phyloP scores from a whole-genome alignment of 2,113 vertebrate genomes.

The Channa maculata region DNA sequence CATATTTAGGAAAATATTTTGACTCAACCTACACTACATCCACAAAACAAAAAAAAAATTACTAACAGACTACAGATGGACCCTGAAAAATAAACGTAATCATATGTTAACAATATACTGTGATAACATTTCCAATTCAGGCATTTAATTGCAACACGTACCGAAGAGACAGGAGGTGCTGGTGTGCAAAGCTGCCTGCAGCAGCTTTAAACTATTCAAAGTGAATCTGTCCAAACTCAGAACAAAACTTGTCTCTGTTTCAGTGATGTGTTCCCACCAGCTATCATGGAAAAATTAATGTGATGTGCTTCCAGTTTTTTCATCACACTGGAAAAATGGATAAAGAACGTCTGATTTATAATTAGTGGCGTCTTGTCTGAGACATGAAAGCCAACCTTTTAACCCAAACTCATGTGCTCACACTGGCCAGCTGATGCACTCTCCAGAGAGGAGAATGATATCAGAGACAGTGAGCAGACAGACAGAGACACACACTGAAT shows the following conservation, averaged over 20 bases:
- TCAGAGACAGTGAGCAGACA: slow-evolving; percentile 41
- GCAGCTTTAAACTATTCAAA: neutral
- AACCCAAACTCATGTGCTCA: neutral
- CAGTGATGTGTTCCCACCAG: neutral
- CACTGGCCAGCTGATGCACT: neutral
- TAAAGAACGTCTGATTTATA: neutral
- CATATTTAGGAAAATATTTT: too few species aligned
- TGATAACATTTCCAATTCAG: too few species aligned
- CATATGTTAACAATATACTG: too few species aligned
- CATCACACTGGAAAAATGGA: neutral
- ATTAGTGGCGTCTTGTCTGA: neutral
- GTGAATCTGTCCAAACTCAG: neutral
- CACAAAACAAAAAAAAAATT: too few species aligned
- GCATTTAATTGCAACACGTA: too few species aligned
- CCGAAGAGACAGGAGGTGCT: neutral
- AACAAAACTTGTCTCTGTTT: neutral
- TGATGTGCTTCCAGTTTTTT: neutral
- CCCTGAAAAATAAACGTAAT: too few species aligned
- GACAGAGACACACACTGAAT: slow-evolving; percentile 15
- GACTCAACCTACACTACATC: too few species aligned
- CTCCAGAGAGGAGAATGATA: neutral
- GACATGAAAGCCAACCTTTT: neutral
- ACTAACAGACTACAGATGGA: too few species aligned
- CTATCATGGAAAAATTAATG: neutral
- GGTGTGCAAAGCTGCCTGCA: neutral